Base-by-base conservation (phyloP, 2,797 vertebrate genomes). In the Myiotriccus ornatus region DNA sequence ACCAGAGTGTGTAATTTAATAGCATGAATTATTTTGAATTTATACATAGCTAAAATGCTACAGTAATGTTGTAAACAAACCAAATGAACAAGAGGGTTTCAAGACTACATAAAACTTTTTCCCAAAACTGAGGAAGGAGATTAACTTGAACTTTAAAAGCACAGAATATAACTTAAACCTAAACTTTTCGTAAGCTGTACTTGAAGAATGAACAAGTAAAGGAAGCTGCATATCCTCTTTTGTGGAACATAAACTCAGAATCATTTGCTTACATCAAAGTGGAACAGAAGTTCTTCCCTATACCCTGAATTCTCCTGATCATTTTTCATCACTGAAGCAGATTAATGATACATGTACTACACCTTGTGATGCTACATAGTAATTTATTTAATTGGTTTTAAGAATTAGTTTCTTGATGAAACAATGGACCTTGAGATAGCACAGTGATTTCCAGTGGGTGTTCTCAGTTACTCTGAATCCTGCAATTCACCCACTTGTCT, bases 1-100 rank as follows among this genome's bases (percentile, higher is more conserved):
- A 89, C 28, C 49, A 62, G 24, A 75, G 53, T 30, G 75, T 95
- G 74, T 85, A 71, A 84, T 64, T 96, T 92, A 95, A 92, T 52
- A 78, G 52, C 41, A 44, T 49, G 34, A 47, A 81, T 84, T 0
- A 91, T 56, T 50, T 30, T 62, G 37, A 88, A 90, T 79, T 88
- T 87, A 79, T 39, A 77, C 27, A 27, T 68, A 47, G 46, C 55
- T 52, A 60, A 49, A 96, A 86, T 67, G 87, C 55, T 89, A 69
- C 56, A 69, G 27, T 15, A 52, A 94, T 41, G 71, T 27, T 69
- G 50, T 60, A 97, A 96, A 84, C 32, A 88, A 95, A 92, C 9
- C 64, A 84, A 63, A 84, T 35, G 21, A 90, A 59, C 18, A 83
- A 90, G 74, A 78, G 21, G 46, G n/a, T 77, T 73, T 56, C 44